A percentile compares a stretch with the other conserved stretches of the same genome.
phyloP scores from a whole-genome alignment of 2,113 vertebrate species.

The Paraplagusia blochii region DNA sequence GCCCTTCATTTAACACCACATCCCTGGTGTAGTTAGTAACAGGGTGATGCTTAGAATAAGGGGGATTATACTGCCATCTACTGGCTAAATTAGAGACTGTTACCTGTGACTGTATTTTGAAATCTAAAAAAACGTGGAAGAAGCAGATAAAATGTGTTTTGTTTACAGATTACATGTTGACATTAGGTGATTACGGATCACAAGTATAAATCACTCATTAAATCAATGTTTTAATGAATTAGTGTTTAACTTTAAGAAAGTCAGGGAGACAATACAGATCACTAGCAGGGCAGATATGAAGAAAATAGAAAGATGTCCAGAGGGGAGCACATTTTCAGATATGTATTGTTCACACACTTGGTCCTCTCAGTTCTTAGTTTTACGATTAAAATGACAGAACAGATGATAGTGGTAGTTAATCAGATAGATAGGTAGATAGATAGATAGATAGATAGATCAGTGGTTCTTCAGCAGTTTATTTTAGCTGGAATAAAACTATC shows the following conservation, averaged over 20 bases:
- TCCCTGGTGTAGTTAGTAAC: not conserved
- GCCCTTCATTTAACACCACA: slow-evolving; percentile 32
- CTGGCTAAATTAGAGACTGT: slow-evolving; percentile 18
- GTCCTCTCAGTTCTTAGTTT: slow-evolving; percentile 12
- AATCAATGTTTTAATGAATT: not conserved
- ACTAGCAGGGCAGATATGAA: not conserved
- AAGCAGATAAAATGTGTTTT: slow-evolving; percentile 2
- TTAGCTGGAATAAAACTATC: not conserved
- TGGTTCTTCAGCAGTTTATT: not conserved
- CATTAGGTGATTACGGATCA: not conserved
- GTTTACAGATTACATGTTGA: not conserved
- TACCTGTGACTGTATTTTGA: not conserved
- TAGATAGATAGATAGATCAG: too few relatives aligned
- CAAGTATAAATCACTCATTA: not conserved
- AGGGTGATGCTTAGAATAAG: slow-evolving; percentile 29
- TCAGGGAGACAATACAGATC: not conserved
- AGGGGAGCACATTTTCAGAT: slow-evolving; percentile 1
- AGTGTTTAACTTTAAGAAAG: not conserved
- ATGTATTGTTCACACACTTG: slow-evolving; percentile 9
- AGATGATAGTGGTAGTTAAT: too few relatives aligned
- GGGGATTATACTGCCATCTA: slow-evolving; percentile 34
- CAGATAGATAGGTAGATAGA: too few relatives aligned
- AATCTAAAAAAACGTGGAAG: not conserved
- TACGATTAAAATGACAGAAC: not conserved
- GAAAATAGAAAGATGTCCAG: not conserved